phyloP scores from a whole-genome alignment of 53 echinoderm and acorn worm species.

The Actinopyga echinites region DNA sequence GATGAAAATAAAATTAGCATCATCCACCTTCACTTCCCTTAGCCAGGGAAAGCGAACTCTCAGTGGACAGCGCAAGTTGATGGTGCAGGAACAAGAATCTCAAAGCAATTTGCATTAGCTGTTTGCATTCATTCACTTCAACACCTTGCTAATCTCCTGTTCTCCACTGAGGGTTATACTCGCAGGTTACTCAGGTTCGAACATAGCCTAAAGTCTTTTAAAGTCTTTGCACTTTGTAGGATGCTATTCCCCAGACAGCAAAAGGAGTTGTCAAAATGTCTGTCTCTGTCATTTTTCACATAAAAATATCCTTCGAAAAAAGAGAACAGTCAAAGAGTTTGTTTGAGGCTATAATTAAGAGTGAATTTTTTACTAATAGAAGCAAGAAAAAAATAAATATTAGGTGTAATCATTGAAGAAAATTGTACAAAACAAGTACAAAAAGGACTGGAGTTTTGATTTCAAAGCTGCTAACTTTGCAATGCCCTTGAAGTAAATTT shows the following conservation, averaged over 20 bases:
- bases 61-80: not conserved
- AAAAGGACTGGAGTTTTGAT: not conserved
- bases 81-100: conserved; percentile 5
- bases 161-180: not conserved
- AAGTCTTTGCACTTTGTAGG: conserved; percentile 16
- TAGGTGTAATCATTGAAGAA: conserved; percentile 3
- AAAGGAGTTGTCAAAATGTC: conserved; percentile 18
- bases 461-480: too few relatives aligned
- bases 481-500: too few relatives aligned
- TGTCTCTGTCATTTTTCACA: conserved; percentile 23
- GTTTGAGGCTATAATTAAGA: too few relatives aligned
- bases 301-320: conserved; percentile 8
- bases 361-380: too few relatives aligned
- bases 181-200: conserved; percentile 21
- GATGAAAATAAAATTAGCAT: too few relatives aligned
- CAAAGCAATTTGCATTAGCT: conserved; percentile 38
- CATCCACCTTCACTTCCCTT: too few relatives aligned
- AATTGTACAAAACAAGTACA: conserved; percentile 1
- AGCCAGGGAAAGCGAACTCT: conserved; percentile 14
- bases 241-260: not conserved
- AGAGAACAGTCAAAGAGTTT: not conserved
- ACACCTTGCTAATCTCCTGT: conserved; percentile 18
- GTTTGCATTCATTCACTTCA: conserved; percentile 24
- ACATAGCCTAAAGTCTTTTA: not conserved
- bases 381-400: conserved; percentile 1